Evolutionary conservation across 2,888 invertebrate species (phyloP), one percentile per base, ranked within the genome.

Genomic region (Coenonympha glycerion): DNA sequence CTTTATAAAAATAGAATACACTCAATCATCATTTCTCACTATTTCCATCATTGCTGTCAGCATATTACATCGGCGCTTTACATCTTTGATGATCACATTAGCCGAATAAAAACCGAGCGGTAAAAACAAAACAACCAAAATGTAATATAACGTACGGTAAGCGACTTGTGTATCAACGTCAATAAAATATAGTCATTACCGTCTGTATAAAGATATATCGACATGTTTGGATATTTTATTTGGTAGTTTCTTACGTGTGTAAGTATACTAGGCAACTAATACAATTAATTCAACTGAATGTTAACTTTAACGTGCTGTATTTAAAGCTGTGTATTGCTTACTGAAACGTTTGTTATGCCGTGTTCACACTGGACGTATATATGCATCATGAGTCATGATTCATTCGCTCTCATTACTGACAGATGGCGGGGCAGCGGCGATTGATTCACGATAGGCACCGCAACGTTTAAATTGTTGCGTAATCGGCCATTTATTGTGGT

Each of bases 391-490:
- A 28, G 18, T 28, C 71, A 73, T 79, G 84, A 82, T 77, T 79
- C 79, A 82, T 78, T 67, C 68, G 79, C 74, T 76, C 79, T 68
- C 76, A 68, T 76, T 82, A 79, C 69, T 74, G 84, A 83, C 82
- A 77, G 81, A 77, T 76, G 73, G 75, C 72, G 66, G 74, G 70
- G 72, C 79, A 82, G 82, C 80, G 73, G 74, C 74, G 74, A 79
- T 76, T 80, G 84, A 82, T 83, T 77, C 78, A 79, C 74, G 76
- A 76, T 74, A 39, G 22, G 22, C 15, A 65, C 67, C 60, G 67
- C 61, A 66, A 67, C 68, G 63, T 66, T 73, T 72, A 75, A n/a
- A 76, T 76, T 68, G 68, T 77, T 76, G 65, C 72, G 67, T 75
- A 78, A 76, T 70, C 68, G 65, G 64, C 63, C 62, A 64, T 62